Percentiles rank a stretch among this genome's conserved stretches.
Conservation (phyloP, 2,797 vertebrate genomes). For the Pseudomugil gertrudae region DNA sequence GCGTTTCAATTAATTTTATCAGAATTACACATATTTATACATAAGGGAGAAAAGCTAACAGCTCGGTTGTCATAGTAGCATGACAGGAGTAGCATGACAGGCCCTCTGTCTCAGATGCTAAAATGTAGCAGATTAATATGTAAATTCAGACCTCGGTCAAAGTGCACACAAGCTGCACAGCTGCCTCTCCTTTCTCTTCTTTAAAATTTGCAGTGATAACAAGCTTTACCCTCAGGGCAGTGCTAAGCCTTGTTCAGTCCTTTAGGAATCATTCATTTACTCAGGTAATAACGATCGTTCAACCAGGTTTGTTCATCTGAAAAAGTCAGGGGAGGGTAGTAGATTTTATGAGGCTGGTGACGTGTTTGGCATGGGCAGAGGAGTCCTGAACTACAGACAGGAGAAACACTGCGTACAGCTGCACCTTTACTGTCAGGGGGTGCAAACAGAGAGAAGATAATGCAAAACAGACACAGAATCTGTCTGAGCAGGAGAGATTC, state of each 20-base stretch:
- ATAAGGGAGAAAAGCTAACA: conserved; percentile 77
- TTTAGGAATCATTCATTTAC: conserved; percentile 82
- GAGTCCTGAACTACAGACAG: conserved; percentile 29
- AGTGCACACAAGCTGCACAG: conserved; percentile 61
- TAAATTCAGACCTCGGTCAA: conserved; percentile 76
- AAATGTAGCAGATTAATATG: conserved; percentile 82
- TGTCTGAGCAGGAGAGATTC: conserved; percentile 37
- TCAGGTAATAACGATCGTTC: conserved; percentile 79
- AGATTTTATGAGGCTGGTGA: conserved; percentile 63
- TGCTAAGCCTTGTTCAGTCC: conserved; percentile 76
- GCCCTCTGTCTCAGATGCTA: conserved; percentile 74
- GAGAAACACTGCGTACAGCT: conserved; percentile 30
- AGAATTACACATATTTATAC: conserved; percentile 85
- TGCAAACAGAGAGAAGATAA: conserved; percentile 18
- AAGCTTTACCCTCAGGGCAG: conserved; percentile 77
- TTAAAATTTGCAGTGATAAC: conserved; percentile 76
- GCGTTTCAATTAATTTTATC: conserved; percentile 85
- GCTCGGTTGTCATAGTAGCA: conserved; percentile 75
- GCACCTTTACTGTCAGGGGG: conserved; percentile 40
- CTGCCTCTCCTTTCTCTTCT: conserved; percentile 60
- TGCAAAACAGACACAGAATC: conserved; percentile 37
- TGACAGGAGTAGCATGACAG: too few relatives aligned
- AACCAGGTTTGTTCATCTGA: conserved; percentile 81
- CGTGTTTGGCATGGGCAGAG: conserved; percentile 62
- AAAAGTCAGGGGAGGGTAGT: conserved; percentile 60